phyloP scores from a whole-genome alignment of 2,113 vertebrate genomes.

The Oryzias javanicus region DNA sequence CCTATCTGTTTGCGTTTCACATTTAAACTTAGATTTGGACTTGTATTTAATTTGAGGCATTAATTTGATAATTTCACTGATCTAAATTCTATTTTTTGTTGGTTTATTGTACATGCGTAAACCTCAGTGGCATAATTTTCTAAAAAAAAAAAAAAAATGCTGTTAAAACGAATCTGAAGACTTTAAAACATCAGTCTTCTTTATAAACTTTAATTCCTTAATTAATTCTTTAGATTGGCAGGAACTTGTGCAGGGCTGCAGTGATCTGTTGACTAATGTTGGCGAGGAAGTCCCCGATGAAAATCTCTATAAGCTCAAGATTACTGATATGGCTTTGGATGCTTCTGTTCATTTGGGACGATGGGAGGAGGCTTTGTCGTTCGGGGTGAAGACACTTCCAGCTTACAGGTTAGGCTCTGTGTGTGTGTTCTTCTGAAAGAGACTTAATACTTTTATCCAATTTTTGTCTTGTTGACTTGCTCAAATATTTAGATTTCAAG shows the following conservation, averaged over 20 bases:
- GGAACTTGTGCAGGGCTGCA: conserved; percentile 70
- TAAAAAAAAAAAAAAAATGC: no score
- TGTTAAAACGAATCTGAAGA: no score
- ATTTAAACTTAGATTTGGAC: no score
- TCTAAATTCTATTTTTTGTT: no score
- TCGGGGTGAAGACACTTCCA: conserved; percentile 81
- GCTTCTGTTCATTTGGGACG: conserved; percentile 83
- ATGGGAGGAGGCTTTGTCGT: conserved; percentile 82
- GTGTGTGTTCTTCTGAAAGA: not conserved
- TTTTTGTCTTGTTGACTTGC: no score
- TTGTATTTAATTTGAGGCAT: no score
- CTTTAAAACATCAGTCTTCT: not conserved
- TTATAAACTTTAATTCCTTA: conserved; percentile 31
- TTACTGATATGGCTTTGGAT: conserved; percentile 87
- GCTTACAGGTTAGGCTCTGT: conserved; percentile 81
- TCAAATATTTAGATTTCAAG: no score
- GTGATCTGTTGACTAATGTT: conserved; percentile 69
- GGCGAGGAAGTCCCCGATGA: conserved; percentile 77
- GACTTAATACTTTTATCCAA: no score
- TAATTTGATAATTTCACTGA: no score
- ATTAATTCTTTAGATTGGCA: conserved; percentile 79
- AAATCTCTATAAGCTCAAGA: conserved; percentile 87
- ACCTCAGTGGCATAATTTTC: no score
- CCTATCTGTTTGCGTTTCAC: no score
- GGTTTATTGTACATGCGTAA: no score